phyloP scores from a whole-genome alignment of 1,140 invertebrate genomes.

The Lordiphosa clarofinis region DNA sequence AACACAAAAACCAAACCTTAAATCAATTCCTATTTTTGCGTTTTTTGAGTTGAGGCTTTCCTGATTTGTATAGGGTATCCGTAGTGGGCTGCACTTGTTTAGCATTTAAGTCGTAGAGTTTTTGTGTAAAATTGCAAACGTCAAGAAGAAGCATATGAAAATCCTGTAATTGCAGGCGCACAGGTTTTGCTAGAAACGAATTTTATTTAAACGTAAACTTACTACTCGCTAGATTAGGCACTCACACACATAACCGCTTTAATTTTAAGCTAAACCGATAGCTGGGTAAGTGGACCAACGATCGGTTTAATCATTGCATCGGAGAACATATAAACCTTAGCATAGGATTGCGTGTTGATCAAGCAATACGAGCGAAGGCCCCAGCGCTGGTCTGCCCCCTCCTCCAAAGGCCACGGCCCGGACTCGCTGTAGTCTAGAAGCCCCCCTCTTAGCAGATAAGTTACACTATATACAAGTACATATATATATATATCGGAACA shows the following conservation, averaged over 20 bases:
- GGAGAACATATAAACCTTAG: conserved; percentile 25
- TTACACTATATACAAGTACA: conserved; percentile 9
- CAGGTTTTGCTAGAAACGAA: conserved; percentile 74
- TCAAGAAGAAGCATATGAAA: conserved; percentile 30
- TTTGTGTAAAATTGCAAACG: conserved; percentile 3
- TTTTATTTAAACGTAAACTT: conserved; percentile 40
- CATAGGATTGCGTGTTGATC: conserved; percentile 59
- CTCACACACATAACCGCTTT: too few species aligned
- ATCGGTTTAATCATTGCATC: conserved; percentile 56
- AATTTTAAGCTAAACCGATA: conserved; percentile 40
- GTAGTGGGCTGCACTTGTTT: conserved; percentile 44
- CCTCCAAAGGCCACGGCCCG: conserved; percentile 43
- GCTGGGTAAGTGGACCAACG: conserved; percentile 77
- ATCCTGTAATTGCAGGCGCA: conserved; percentile 5
- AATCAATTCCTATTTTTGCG: conserved; percentile 61
- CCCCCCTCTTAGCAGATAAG: conserved; percentile 9
- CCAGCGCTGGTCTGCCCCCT: conserved; percentile 32
- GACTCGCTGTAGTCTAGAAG: conserved; percentile 34
- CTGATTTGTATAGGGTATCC: conserved; percentile 3
- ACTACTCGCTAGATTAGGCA: conserved; percentile 12
- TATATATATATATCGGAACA: conserved; percentile 5
- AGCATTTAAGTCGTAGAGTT: conserved; percentile 29
- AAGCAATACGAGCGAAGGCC: conserved; percentile 74
- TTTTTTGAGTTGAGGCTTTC: conserved; percentile 29
- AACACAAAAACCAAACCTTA: conserved; percentile 47